Base-by-base conservation (phyloP, 2,888 invertebrate genomes). In the Marronus borbonicus region DNA sequence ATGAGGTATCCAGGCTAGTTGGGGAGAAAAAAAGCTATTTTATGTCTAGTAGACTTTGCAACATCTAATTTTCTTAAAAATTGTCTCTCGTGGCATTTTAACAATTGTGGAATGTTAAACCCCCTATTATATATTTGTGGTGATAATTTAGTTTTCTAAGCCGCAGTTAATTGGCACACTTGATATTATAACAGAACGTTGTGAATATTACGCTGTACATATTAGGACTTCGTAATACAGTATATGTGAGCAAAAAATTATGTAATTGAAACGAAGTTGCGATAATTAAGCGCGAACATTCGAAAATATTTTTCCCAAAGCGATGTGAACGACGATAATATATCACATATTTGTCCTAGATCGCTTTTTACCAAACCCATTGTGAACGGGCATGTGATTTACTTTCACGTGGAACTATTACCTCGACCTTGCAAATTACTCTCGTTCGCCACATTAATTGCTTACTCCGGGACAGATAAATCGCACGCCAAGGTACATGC, bases 371-470 rank as follows among this genome's bases (percentile, higher is more conserved):
- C 72, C 55, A 72, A 72, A 72, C 52, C 69, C 72, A 72, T 58
- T 72, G 72, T 58, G 72, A 58, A 58, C 72, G 20, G 39, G 17
- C 58, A 72, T 36, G 39, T 72, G 20, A 55, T 55, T 72, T 72
- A 58, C 72, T 72, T 72, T 72, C 72, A 72, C 39, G 36, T 58
- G 14, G 39, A 58, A 36, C 58, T 52, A 52, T 58, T 72, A 72
- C 55, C 58, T 72, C 72, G 72, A 72, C 72, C 72, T 72, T 55
- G 72, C 58, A 58, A 58, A 58, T 72, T 72, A 58, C 72, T 36
- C 17, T 72, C 58, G 36, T 58, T 39, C 7, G 31, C 52, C 12
- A 28, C n/a, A 20, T 5, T 58, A 58, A 58, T 72, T 58, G 20
- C 39, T 58, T 12, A 36, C 24, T 20, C 20, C 66, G 24, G 31